A percentile compares a stretch with the other conserved stretches of the same genome.
phyloP scores from a whole-genome alignment of 1,140 invertebrate genomes.

The Tigriopus japonicus region DNA sequence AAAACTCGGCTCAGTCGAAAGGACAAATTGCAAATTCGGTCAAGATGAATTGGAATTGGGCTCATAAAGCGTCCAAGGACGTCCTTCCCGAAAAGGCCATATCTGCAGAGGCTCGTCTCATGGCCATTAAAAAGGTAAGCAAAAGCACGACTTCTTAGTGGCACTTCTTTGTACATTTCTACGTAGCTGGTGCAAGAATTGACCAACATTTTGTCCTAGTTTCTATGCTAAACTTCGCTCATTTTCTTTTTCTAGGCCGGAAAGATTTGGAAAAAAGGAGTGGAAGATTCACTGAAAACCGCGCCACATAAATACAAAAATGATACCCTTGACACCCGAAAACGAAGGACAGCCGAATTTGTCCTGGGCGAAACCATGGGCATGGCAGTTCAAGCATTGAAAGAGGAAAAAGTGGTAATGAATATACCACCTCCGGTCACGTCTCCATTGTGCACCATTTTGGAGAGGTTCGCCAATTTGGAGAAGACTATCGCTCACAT shows the following conservation, averaged over 20 bases:
- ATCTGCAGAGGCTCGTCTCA: conserved; percentile 1
- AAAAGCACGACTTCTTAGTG: background rate
- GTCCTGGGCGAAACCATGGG: conserved; percentile 1
- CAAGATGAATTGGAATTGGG: background rate
- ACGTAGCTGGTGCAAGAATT: background rate
- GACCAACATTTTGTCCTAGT: too few species aligned
- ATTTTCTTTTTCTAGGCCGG: background rate
- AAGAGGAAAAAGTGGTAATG: background rate
- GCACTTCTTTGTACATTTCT: background rate
- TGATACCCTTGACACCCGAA: background rate
- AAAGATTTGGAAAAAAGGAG: conserved; percentile 6
- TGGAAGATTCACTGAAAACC: conserved; percentile 2
- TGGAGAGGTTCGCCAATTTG: conserved; percentile 6
- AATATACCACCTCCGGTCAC: too few species aligned
- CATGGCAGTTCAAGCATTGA: background rate
- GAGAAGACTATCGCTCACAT: conserved; percentile 9
- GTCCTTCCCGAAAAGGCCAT: background rate
- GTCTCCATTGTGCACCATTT: background rate
- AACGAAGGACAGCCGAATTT: background rate
- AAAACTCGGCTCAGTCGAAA: too few species aligned
- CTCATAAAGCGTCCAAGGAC: background rate
- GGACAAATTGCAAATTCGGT: background rate
- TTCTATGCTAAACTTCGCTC: too few species aligned
- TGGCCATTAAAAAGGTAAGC: conserved; percentile 9
- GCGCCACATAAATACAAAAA: background rate